Conservation (phyloP, 2,888 invertebrate species). For the Cheiracanthium punctorium region DNA sequence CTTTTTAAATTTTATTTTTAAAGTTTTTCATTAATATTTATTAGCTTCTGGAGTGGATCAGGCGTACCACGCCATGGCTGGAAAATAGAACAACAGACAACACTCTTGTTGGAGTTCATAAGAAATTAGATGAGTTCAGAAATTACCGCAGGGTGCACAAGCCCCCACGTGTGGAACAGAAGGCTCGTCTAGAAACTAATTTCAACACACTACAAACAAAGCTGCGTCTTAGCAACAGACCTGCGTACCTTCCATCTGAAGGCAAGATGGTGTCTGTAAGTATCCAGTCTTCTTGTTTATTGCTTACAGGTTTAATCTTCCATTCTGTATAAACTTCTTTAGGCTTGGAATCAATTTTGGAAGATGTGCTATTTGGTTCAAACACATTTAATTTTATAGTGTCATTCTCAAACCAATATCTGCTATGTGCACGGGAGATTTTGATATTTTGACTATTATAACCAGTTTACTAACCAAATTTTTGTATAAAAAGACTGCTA, state of each 20-base stretch:
- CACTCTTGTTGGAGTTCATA: conserved; percentile 94
- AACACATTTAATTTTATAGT: too few relatives aligned
- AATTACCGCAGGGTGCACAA: conserved; percentile 99
- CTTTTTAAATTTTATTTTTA: not conserved
- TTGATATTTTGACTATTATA: too few relatives aligned
- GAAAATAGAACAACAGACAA: conserved; percentile 97
- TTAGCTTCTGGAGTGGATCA: conserved; percentile 97
- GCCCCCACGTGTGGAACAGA: conserved; percentile 99
- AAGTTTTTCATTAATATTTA: conserved; percentile 30
- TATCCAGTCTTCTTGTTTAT: conserved; percentile 75
- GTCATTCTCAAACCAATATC: too few relatives aligned
- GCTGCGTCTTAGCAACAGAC: conserved; percentile 96
- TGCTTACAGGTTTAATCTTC: too few relatives aligned
- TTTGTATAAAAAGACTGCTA: too few relatives aligned
- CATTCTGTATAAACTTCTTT: too few relatives aligned
- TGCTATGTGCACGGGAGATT: too few relatives aligned
- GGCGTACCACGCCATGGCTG: conserved; percentile 98
- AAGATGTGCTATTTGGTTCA: too few relatives aligned
- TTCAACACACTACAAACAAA: conserved; percentile 99
- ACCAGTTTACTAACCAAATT: too few relatives aligned
- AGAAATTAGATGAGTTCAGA: conserved; percentile 98
- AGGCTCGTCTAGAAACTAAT: conserved; percentile 98
- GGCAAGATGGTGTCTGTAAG: conserved; percentile 97
- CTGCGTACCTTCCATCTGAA: conserved; percentile 99
- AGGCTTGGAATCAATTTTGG: too few relatives aligned